Conservation (phyloP, 1,140 invertebrate genomes). For the Hestina assimilis region DNA sequence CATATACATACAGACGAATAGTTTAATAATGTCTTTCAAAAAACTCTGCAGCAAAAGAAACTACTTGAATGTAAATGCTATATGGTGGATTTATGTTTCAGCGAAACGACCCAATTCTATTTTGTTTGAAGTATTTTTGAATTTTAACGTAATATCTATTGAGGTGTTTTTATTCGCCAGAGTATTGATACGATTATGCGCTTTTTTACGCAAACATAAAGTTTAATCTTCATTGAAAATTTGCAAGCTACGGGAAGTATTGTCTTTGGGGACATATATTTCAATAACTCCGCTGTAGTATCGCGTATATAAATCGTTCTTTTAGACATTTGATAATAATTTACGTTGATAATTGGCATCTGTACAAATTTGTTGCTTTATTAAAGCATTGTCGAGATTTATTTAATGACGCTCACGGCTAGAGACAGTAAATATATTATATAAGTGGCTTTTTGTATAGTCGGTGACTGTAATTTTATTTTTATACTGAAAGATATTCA, state of each 20-base stretch:
- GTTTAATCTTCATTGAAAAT: slow-evolving; percentile 14
- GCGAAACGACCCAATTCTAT: slow-evolving; percentile 53
- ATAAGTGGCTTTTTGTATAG: background rate
- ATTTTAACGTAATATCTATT: slow-evolving; percentile 47
- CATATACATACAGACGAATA: too few relatives aligned
- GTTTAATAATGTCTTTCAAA: slow-evolving; percentile 15
- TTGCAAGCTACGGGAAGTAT: slow-evolving; percentile 16
- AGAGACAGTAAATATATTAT: background rate
- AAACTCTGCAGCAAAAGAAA: slow-evolving; percentile 31
- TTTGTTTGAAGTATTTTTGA: slow-evolving; percentile 52
- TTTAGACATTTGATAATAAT: slow-evolving; percentile 64
- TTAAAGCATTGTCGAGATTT: slow-evolving; percentile 16
- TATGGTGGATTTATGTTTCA: slow-evolving; percentile 55
- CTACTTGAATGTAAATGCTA: slow-evolving; percentile 49
- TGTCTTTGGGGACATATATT: slow-evolving; percentile 67
- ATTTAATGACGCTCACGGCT: slow-evolving; percentile 4
- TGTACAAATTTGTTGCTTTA: slow-evolving; percentile 34
- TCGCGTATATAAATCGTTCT: slow-evolving; percentile 59
- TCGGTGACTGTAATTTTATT: background rate
- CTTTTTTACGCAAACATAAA: slow-evolving; percentile 6
- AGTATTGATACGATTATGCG: background rate
- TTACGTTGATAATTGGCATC: slow-evolving; percentile 60
- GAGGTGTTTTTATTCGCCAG: slow-evolving; percentile 35
- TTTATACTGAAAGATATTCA: background rate
- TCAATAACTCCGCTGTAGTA: slow-evolving; percentile 61